A percentile compares a stretch with the other conserved stretches of the same genome.
Conservation (phyloP, 2,113 vertebrate genomes). For the Shinisaurus crocodilurus region DNA sequence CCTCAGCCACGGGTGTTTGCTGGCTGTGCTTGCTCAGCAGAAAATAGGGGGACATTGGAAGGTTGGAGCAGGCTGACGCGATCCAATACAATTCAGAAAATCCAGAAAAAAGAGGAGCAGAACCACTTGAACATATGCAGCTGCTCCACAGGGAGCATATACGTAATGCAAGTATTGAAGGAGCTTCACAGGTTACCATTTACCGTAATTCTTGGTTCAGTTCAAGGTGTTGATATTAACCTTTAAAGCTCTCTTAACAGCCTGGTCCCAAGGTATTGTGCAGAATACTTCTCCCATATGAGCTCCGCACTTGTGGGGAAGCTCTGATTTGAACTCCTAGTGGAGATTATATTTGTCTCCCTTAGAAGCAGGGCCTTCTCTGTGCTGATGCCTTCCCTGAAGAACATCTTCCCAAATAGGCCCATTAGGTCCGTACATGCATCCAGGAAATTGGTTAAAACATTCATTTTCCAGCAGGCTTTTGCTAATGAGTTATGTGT, state of each 20-base stretch:
- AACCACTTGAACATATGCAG: background rate
- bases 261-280: background rate
- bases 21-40: constrained; percentile 45
- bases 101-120: background rate
- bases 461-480: background rate
- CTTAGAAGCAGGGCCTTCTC: background rate
- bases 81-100: background rate
- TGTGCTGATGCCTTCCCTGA: background rate
- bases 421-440: no score
- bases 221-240: background rate
- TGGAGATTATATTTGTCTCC: background rate
- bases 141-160: background rate
- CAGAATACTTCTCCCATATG: no score
- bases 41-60: accelerated
- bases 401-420: no score
- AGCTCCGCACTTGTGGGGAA: background rate
- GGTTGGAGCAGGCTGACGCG: accelerated
- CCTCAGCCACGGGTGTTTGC: background rate
- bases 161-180: background rate
- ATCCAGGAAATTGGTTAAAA: background rate
- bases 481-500: background rate
- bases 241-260: background rate
- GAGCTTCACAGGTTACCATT: background rate
- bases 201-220: background rate
- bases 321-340: background rate